These are phyloP conservation scores for Gavialis gangeticus DNA, from an alignment of 2,113 vertebrate species.

Conservation along the genomic window DNA sequence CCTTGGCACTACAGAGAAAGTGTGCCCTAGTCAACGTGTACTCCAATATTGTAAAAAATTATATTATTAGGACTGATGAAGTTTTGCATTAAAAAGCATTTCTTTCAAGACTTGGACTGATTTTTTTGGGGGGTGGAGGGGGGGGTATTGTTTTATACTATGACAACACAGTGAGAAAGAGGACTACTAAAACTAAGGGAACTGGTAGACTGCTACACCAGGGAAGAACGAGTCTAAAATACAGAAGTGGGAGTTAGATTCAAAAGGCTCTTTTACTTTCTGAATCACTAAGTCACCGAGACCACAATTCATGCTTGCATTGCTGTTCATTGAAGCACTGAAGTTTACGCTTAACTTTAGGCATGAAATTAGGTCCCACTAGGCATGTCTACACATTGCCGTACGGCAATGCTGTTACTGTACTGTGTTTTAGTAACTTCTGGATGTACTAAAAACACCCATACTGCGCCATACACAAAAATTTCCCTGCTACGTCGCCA, in stretches of 20 bases:
- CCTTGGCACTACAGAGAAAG: constrained; percentile 40
- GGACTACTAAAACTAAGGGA: no score
- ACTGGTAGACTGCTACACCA: background rate
- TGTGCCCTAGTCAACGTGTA: constrained; percentile 54
- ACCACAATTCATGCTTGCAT: fast-evolving
- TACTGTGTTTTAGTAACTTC: no score
- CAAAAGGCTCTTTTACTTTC: background rate
- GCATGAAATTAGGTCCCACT: fast-evolving
- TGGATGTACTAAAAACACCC: no score
- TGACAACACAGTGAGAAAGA: background rate
- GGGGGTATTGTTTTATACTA: background rate
- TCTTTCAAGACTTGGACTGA: background rate
- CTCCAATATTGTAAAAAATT: constrained; percentile 57
- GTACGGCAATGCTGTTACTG: no score
- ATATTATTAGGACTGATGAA: constrained; percentile 45
- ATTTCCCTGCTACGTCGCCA: no score
- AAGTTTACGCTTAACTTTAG: background rate
- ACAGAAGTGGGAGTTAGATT: background rate
- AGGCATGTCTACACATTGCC: no score
- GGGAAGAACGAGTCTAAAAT: background rate
- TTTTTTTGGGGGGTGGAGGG: background rate
- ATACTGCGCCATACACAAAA: no score
- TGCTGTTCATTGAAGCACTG: background rate
- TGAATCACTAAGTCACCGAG: background rate
- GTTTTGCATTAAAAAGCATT: constrained; percentile 44